A percentile compares a stretch with the other conserved stretches of the same genome.
These are phyloP conservation scores for Apis florea DNA, from an alignment of 1,140 invertebrate species.

Conservation along the genomic window DNA sequence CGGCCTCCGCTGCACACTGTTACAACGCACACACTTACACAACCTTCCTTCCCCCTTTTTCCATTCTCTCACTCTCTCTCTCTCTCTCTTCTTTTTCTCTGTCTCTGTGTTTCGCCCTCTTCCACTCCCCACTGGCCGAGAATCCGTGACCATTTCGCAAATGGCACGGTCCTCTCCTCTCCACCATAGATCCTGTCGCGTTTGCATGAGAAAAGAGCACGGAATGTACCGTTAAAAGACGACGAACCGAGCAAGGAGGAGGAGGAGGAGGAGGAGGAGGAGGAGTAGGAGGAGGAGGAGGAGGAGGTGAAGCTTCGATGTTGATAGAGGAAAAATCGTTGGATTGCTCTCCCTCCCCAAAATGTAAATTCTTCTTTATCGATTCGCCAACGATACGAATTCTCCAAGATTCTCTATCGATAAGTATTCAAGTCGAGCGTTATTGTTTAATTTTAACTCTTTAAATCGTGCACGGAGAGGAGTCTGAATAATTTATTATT, in stretches of 20 bases:
- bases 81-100: conserved; percentile 19
- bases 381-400: no score
- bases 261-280: no score
- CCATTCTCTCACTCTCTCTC: not conserved
- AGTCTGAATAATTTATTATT: no score
- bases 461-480: no score
- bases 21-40: conserved; percentile 25
- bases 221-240: conserved; percentile 12
- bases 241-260: not conserved
- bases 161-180: conserved; percentile 52
- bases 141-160: conserved; percentile 69
- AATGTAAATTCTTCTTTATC: no score
- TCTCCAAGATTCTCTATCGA: no score
- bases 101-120: not conserved
- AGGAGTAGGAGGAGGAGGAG: no score
- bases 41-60: conserved; percentile 54
- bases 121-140: conserved; percentile 59
- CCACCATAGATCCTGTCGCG: conserved; percentile 38
- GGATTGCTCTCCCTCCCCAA: no score
- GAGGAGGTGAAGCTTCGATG: no score
- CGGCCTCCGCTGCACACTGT: conserved; percentile 59
- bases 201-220: conserved; percentile 53
- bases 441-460: no score
- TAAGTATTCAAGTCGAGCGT: no score
- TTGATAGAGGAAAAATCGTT: no score